These are phyloP conservation scores for Megaleporinus macrocephalus DNA, from an alignment of 2,113 vertebrate species.

Conservation along the genomic window DNA sequence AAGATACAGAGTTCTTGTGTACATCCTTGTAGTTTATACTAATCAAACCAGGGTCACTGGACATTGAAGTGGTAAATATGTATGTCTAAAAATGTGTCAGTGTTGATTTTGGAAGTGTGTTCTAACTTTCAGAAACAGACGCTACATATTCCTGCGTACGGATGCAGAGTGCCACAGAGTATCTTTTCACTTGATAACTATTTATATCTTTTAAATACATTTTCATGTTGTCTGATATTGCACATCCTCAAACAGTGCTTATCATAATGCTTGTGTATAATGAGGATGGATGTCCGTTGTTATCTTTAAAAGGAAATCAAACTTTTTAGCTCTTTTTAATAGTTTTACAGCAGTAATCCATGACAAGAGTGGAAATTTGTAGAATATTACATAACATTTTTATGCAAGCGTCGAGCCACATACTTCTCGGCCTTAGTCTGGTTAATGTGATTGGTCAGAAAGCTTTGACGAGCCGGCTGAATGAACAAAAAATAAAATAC, in stretches of 20 bases:
- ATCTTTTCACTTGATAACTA: neutral
- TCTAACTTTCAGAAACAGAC: neutral
- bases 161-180: neutral
- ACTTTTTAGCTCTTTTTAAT: neutral
- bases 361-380: slow-evolving; percentile 26
- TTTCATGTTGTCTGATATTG: neutral
- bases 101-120: neutral
- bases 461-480: neutral
- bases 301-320: neutral
- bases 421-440: slow-evolving; percentile 10
- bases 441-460: slow-evolving; percentile 32
- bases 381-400: slow-evolving; percentile 29
- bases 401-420: slow-evolving; percentile 7
- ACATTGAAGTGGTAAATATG: too few relatives aligned
- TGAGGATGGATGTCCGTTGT: neutral
- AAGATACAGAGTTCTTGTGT: too few relatives aligned
- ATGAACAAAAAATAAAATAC: slow-evolving; percentile 30
- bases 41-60: too few relatives aligned
- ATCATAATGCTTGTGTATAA: neutral
- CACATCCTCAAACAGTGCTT: neutral
- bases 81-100: too few relatives aligned
- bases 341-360: slow-evolving; percentile 26
- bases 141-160: neutral
- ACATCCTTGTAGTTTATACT: too few relatives aligned
- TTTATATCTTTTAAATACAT: neutral